phyloP scores from a whole-genome alignment of 2,888 invertebrate species.

The Aquatica leii region DNA sequence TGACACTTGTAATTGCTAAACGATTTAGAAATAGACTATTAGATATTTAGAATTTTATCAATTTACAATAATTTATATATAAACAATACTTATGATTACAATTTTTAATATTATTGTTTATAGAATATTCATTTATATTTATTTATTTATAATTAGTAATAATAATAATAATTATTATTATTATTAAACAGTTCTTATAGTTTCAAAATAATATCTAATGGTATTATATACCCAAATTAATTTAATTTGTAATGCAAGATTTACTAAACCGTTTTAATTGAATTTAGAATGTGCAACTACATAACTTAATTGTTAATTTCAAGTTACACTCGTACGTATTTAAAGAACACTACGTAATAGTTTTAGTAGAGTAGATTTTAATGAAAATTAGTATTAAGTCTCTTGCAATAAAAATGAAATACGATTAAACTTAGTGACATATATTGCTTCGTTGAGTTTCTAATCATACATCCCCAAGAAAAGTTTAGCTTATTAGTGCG shows the following conservation, averaged over 20 bases:
- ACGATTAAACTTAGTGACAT: neutral
- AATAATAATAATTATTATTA: too few species aligned
- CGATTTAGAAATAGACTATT: too few species aligned
- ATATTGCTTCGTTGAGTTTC: conserved; percentile 7
- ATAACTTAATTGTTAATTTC: neutral
- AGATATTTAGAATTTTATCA: too few species aligned
- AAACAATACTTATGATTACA: too few species aligned
- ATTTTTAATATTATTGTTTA: too few species aligned
- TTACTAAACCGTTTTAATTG: neutral
- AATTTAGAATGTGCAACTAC: neutral
- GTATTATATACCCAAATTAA: too few species aligned
- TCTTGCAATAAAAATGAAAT: conserved; percentile 5
- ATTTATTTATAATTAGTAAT: too few species aligned
- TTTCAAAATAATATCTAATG: too few species aligned
- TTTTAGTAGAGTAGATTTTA: neutral
- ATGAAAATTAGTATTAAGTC: neutral
- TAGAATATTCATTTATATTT: too few species aligned
- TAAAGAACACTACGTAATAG: neutral
- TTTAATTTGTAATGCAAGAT: neutral
- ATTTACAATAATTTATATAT: too few species aligned
- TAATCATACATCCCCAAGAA: neutral
- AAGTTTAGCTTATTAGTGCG: neutral
- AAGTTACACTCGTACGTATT: neutral
- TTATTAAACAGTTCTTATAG: too few species aligned
- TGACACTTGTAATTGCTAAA: too few species aligned